Base-by-base conservation (phyloP, 2,888 invertebrate genomes). In the Dione vanillae region DNA sequence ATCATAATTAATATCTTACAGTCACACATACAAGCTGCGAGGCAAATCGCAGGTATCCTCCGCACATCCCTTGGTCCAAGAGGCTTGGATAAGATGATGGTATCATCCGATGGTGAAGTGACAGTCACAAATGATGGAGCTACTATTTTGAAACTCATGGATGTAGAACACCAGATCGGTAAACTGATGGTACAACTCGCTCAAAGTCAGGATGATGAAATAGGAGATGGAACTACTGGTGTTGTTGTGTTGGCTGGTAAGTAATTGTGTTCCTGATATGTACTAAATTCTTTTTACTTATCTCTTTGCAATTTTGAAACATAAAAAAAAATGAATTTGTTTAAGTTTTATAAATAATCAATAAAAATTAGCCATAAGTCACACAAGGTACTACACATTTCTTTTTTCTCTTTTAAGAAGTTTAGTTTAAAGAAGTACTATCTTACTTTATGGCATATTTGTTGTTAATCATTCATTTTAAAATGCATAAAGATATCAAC, bases 91-190 rank as follows among this genome's bases (percentile, higher is more conserved):
- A 99, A 99, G 93, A 96, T 99, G 95, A 96, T 99, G 96, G 98
- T 99, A 0, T 98, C 97, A 11, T 94, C 97, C 0, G 99, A 99
- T 88, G 99, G 99, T 40, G 99, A 99, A 79, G 97, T 99, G 1
- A 98, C 98, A 0, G 97, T 99, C 51, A 99, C 99, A 56, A 99
- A 99, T 84, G 99, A 99, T 91, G 99, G 99, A 35, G 99, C 99
- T n/a, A 99, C 99, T 0, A 99, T 99, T 82, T 94, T 99, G 78
- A 98, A 99, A 90, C 95, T 98, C 91, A 99, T 99, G 99, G 99
- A 99, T 86, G 98, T 99, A 8, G 99, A 99, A 40, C 99, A 99
- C 87, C 97, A 99, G 94, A 98, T 99, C 79, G 99, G 98, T 47
- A 99, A 99, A 88, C 94, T 99, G 64, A 96, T 99, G 95, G 99